phyloP scores from a whole-genome alignment of 2,888 invertebrate genomes.

The Dorcus hopei region DNA sequence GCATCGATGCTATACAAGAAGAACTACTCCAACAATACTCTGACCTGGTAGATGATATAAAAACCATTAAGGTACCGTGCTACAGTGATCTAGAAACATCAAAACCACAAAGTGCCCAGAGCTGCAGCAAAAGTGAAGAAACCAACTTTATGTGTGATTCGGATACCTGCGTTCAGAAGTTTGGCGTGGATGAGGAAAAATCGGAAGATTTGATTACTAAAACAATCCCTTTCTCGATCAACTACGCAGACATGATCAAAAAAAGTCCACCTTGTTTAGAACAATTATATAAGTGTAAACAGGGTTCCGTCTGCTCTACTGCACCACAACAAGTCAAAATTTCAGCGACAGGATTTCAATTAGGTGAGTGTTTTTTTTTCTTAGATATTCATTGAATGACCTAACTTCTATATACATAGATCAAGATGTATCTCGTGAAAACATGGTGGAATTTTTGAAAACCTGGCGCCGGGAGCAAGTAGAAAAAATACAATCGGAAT shows the following conservation, averaged over 20 bases:
- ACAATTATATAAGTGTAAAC: conserved; percentile 7
- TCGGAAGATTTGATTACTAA: conserved; percentile 26
- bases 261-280: conserved; percentile 9
- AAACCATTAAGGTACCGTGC: conserved; percentile 3
- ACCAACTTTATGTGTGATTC: not conserved
- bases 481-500: conserved; percentile 40
- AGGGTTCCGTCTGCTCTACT: not conserved
- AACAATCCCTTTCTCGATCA: conserved; percentile 40
- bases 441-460: conserved; percentile 36
- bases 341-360: conserved; percentile 1
- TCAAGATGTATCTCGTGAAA: conserved; percentile 32
- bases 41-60: conserved; percentile 29
- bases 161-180: not conserved
- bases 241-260: conserved; percentile 39
- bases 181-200: not conserved
- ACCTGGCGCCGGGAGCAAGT: conserved; percentile 41
- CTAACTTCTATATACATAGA: conserved; percentile 17
- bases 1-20: conserved; percentile 45
- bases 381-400: not conserved
- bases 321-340: not conserved
- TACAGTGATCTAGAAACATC: not conserved
- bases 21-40: conserved; percentile 46
- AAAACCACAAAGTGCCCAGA: not conserved
- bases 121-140: not conserved
- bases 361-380: conserved; percentile 1